Evolutionary conservation across 2,888 invertebrate species (phyloP), one percentile per base, ranked within the genome.

Genomic region (Dorcus parallelipipedus): DNA sequence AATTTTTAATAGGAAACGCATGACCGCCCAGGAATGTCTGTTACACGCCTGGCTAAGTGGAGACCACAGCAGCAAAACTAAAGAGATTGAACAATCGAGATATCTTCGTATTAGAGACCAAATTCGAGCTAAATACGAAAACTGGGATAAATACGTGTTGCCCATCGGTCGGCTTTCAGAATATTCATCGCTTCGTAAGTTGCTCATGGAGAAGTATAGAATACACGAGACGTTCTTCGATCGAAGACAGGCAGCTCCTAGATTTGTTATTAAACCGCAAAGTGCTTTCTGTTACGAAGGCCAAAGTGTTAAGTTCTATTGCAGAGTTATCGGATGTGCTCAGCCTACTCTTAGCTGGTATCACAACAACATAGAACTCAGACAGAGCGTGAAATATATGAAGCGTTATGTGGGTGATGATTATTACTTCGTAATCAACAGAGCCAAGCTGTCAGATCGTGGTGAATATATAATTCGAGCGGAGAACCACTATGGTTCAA

Each of bases 331-430:
- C 73, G 95, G 95, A 0, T 87, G 90, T 67, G 96, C 98, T 26
- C 87, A 96, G 20, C 95, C 98, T 40, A 95, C 95, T 0, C 86
- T 99, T 62, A 92, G 95, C 20, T 99, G 99, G 99, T 91, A 89
- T 66, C 90, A 92, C 73, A 96, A 95, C 79, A 94, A 93, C 79
- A 86, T 88, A 73, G 97, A 97, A 76, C 81, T 99, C 54, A 84
- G 94, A 55, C 98, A 99, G 81, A 96, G 96, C 68, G 97, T 97
- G 65, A 99, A 99, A 80, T 97, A 93, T 80, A 99, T 99, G 98
- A 98, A 98, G 82, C 88, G 97, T 72, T 99, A 98, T 76, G 86
- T 89, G 45, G 95, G 93, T 54, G 95, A 97, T 70, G 96, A 98
- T 74, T 99, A 95, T 78, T 95, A 96, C 79, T 95, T 99, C 79